Base-by-base conservation (phyloP, 2,113 vertebrate genomes). In the Apistogramma diplotaenia region DNA sequence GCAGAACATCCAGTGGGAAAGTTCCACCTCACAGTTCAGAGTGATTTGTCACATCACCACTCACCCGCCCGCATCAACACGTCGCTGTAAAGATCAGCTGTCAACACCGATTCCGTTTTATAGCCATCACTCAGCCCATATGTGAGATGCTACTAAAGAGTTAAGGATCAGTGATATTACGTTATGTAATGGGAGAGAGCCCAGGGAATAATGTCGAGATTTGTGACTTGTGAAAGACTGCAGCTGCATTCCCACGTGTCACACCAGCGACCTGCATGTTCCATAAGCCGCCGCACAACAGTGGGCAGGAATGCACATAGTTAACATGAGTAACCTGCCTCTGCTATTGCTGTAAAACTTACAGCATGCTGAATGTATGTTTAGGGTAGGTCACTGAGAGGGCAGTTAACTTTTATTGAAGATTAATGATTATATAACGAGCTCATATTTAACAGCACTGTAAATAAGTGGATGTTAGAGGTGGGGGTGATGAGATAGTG, bases 181-280 rank as follows among this genome's bases (percentile, higher is more conserved):
- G 76, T 89, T 87, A 83, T 86, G 79, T 74, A 89, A 89, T 54
- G 79, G 25, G 51, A 85, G 55, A 3, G 7, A 49, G 37, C 37
- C 80, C 56, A 78, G 87, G 87, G 85, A 90, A 91, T 89, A 92
- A 90, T 84, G 77, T 81, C 35, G 37, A 89, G 82, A 89, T 89
- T 79, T 89, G 83, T 51, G 71, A 89, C 86, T 79, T 75, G 87
- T 85, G 87, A 91, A 82, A 83, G 74, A 84, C 76, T 89, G 81
- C 85, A 72, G 87, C 60, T 62, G 57, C 87, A 84, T 89, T 94
- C 89, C 79, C 81, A 67, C 83, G 37, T 1, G 59, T 84, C 84
- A 76, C 72, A 77, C 57, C 84, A 16, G 55, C 46, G 74, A 60
- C 70, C 54, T 73, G 59, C 78, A 27, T 79, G 78, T 87, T 85